These are phyloP conservation scores for Luehdorfia chinensis DNA, from an alignment of 1,140 invertebrate genomes.

Conservation along the genomic window DNA sequence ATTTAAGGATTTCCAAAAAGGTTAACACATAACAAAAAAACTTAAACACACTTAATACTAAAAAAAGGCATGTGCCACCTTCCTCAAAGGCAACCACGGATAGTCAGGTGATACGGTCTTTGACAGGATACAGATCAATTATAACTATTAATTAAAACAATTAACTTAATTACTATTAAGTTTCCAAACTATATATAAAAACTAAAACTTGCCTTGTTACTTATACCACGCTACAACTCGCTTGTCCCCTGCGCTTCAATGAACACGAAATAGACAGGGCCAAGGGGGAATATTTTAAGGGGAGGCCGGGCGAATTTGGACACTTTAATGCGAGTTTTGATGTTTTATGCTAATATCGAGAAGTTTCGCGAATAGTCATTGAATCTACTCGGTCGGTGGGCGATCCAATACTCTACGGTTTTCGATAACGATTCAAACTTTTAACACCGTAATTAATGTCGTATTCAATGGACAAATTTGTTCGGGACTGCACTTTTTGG, in stretches of 20 bases:
- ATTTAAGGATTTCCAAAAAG: no score
- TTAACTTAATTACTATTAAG: no score
- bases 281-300: slow-evolving; percentile 45
- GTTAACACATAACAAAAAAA: no score
- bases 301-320: slow-evolving; percentile 52
- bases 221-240: slow-evolving; percentile 21
- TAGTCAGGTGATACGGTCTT: no score
- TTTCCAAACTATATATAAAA: no score
- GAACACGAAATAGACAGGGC: slow-evolving; percentile 43
- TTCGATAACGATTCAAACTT: background rate
- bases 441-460: slow-evolving; percentile 5
- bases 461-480: slow-evolving; percentile 12
- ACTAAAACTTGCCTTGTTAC: no score
- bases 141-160: no score
- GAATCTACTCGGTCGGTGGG: slow-evolving; percentile 32
- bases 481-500: slow-evolving; percentile 12
- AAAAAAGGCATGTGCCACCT: no score
- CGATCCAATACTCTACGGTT: slow-evolving; percentile 7
- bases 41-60: no score
- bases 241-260: slow-evolving; percentile 33
- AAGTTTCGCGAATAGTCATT: slow-evolving; percentile 55
- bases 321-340: slow-evolving; percentile 75
- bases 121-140: no score
- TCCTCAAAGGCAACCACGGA: no score
- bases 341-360: slow-evolving; percentile 71